Evolutionary conservation across 2,888 invertebrate species (phyloP), one percentile per base, ranked within the genome.

Genomic region (Prostheceraeus crozeri): DNA sequence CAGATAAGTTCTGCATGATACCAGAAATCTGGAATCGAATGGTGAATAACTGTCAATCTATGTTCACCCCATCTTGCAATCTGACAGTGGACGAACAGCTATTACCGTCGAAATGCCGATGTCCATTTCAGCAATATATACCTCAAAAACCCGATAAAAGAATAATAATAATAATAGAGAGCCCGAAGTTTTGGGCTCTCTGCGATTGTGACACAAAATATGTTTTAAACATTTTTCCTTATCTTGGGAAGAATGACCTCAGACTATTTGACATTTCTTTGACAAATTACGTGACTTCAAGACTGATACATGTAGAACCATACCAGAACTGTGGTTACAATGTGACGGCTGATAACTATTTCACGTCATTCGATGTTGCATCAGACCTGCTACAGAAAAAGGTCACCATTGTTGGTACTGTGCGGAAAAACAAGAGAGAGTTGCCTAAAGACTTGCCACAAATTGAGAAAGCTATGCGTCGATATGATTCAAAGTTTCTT

Each of bases 401-500:
- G 45, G n/a, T 40, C 21, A 40, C 45, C 14, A 40, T 40, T 14
- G 14, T 40, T n/a, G n/a, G 14, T 19, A 40, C 45, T 23, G 19
- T 40, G 19, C 45, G n/a, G 19, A 11, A 40, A 40, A 40, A 40
- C 21, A 40, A 40, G 19, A 14, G 8, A 40, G 45, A 40, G 19
- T 40, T 8, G 19, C 45, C 8, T 40, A 23, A 14, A 40, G 45
- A 14, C 45, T 40, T 40, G 45, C 45, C 45, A 16, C 14, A 40
- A 14, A 14, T 40, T 6, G 45, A 40, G 19, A 40, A 40, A 40
- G 8, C 14, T n/a, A 40, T 40, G 8, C 4, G 19, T 40, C 45
- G 19, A 40, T 40, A 40, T 40, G 45, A 40, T 40, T 40, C 45
- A 40, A 40, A 40, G 45, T 40, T 40, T 40, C 21, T 40, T n/a